A percentile compares a stretch with the other conserved stretches of the same genome.
phyloP scores from a whole-genome alignment of 2,113 vertebrate species.

The Ceuthmochares aereus region DNA sequence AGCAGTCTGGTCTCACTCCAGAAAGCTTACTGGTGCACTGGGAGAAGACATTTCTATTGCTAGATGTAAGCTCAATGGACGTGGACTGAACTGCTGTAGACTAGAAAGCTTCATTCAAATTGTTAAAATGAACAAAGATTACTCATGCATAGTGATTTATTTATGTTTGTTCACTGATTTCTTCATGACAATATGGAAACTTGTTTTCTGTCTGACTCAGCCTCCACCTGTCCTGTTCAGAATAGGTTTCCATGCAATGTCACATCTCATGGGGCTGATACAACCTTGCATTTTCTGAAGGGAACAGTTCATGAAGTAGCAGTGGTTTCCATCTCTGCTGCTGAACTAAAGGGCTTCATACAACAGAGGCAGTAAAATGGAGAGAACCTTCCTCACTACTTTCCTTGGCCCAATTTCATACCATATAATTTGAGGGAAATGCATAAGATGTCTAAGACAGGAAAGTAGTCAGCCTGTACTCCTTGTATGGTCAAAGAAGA shows the following conservation, averaged over 20 bases:
- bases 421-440: neutral
- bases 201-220: neutral
- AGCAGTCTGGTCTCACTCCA: neutral
- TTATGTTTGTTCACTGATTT: neutral
- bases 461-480: neutral
- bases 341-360: neutral
- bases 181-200: neutral
- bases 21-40: neutral
- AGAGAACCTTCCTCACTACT: neutral
- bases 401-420: slow-evolving; percentile 9
- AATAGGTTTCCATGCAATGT: neutral
- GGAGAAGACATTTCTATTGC: neutral
- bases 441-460: slow-evolving; percentile 20
- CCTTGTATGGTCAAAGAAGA: slow-evolving; percentile 36
- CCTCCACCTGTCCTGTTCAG: neutral
- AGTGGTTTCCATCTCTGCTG: neutral
- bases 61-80: neutral
- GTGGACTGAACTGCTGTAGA: neutral
- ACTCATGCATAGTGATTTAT: neutral
- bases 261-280: neutral
- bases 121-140: neutral
- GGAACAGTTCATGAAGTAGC: neutral
- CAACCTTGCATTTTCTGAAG: neutral
- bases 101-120: neutral
- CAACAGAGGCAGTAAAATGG: neutral